Evolutionary conservation across 1,140 invertebrate genomes (phyloP), one percentile per base, ranked within the genome.

Genomic region (Drosophila repleta): DNA sequence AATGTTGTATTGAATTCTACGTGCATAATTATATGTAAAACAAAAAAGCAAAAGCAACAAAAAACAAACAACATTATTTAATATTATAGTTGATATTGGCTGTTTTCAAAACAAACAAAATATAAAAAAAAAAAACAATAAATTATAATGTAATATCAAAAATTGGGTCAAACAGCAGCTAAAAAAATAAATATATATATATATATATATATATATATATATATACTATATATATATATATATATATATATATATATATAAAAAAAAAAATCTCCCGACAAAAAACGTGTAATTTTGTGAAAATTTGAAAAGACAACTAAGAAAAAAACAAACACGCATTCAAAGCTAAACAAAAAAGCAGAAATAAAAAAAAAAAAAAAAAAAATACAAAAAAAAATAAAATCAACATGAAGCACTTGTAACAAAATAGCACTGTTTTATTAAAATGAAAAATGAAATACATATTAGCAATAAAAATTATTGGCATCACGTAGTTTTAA

Each of bases 401-500:
- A 72, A 72, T 48, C 60, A 65, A 79, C 79, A 74, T 63, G 83
- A 87, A 79, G 83, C 83, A 87, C 83, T 87, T 87, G 83, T 87
- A 87, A 88, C 83, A 83, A 87, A 87, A 83, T 83, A 87, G 83
- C 83, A 87, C 83, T 88, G 83, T 87, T 87, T 87, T 87, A 88
- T 87, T 87, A 88, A 84, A 83, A 75, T 56, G 56, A 79, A 84
- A 83, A 85, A 61, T 77, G 68, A 85, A 80, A 85, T 88, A 83
- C 78, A 87, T 79, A 88, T 60, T 82, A 88, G 72, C 75, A 78
- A 87, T 79, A 87, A 74, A 75, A 72, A 63, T 60, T 29, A 71
- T 65, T 56, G 29, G 52, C 17, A 46, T 61, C 15, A 21, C 18
- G 32, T 62, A 32, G 61, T 77, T 87, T 85, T 71, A 64, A 35